Base-by-base conservation (phyloP, 1,140 invertebrate genomes). In the Notospermus geniculatus region DNA sequence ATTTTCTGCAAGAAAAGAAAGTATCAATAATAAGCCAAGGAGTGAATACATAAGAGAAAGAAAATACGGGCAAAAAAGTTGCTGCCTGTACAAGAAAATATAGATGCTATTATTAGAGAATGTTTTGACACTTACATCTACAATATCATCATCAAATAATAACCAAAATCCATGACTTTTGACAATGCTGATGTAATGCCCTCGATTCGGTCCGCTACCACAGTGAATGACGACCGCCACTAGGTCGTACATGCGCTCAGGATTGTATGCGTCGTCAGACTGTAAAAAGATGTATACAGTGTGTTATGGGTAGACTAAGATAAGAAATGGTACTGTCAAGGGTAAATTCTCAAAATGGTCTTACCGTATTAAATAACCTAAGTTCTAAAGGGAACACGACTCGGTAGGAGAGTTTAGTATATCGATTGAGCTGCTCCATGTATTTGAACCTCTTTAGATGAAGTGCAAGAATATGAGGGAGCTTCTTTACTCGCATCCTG, bases 391-490 rank as follows among this genome's bases (percentile, higher is more conserved):
- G 97, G 84, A 99, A 99, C 25, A 98, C 95, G 65, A 99, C 97
- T 71, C 96, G 85, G 84, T 98, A 97, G 39, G 96, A 98, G 50
- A 99, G 91, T 86, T 99, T 99, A 62, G 98, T 97, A 80, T 98
- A 94, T 67, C 96, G 86, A 81, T 97, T 98, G 74, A 97, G 93
- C 80, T 98, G 94, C 75, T 99, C 97, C 86, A 98, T 93, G 77
- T 98, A 99, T 83, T 99, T 99, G 80, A 99, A 99, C 69, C 96
- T 84, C 83, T 99, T 99, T 63, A 99, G 84, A 85, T 99, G 97
- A 59, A 99, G 84, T 15, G 97, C 97, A 64, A 99, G 83, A 68
- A 99, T 97, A 84, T 95, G 92, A 7, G 97, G 97, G 68, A 98
- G 83, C 82, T 98, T 98, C 83, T 99, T 99, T 0, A 99, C 92